A percentile compares a stretch with the other conserved stretches of the same genome.
Conservation (phyloP, 2,888 invertebrate species). For the Drosophila siamana region DNA sequence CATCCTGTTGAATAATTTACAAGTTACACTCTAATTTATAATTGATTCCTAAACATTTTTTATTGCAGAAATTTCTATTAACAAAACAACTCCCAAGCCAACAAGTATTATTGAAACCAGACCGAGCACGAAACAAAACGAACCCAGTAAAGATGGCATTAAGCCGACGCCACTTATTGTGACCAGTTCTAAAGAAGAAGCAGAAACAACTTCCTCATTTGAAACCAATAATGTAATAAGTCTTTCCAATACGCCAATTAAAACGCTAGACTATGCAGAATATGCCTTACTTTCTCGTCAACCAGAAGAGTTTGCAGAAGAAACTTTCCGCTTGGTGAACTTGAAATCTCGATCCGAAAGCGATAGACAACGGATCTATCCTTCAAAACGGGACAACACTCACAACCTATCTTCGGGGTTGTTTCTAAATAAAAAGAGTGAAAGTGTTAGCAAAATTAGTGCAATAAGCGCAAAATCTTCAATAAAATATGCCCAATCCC, state of each 20-base stretch:
- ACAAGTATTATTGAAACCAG: conserved; percentile 79
- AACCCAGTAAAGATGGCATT: conserved; percentile 63
- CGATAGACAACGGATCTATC: conserved; percentile 79
- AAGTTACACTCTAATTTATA: background rate
- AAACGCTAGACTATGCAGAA: conserved; percentile 92
- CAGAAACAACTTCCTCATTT: conserved; percentile 37
- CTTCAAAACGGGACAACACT: conserved; percentile 87
- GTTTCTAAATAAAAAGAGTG: conserved; percentile 92
- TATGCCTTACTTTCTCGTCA: conserved; percentile 94
- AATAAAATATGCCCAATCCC: conserved; percentile 94
- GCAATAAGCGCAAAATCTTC: conserved; percentile 95
- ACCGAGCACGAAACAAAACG: conserved; percentile 57
- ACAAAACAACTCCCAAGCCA: conserved; percentile 39
- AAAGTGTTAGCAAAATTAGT: conserved; percentile 93
- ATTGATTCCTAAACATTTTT: background rate
- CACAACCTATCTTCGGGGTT: conserved; percentile 92
- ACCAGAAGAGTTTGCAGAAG: conserved; percentile 93
- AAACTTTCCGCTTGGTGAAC: conserved; percentile 93
- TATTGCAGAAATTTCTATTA: conserved; percentile 48
- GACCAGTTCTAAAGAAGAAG: conserved; percentile 35
- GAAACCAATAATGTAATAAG: conserved; percentile 27
- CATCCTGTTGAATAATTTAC: background rate
- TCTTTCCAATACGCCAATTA: conserved; percentile 52
- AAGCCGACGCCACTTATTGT: conserved; percentile 66
- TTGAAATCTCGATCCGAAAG: conserved; percentile 87